Evolutionary conservation across 2,888 invertebrate species (phyloP).

Genomic region (Schizaphis graminum): DNA sequence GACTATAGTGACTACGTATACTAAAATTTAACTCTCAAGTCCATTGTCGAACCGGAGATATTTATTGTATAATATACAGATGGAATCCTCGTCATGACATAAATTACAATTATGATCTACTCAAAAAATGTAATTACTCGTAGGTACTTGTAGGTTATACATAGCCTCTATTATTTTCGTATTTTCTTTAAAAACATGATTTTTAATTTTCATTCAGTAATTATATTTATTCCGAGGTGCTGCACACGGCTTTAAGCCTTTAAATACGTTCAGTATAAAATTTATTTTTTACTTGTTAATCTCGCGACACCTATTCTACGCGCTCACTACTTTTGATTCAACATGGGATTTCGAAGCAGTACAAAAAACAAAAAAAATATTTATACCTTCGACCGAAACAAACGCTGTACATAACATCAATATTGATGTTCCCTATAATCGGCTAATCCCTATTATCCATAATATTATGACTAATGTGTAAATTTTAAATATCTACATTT

Average conservation of each 20-base stretch:
- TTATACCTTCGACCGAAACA: no score
- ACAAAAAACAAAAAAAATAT: background rate
- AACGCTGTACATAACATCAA: no score
- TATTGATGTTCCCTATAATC: no score
- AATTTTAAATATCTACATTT: no score
- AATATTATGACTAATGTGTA: no score
- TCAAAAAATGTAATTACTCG: background rate
- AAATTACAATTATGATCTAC: background rate
- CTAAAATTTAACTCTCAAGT: conserved; percentile 17
- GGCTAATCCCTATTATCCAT: no score
- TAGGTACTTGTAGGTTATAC: background rate
- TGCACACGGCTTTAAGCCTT: background rate
- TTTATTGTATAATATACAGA: background rate
- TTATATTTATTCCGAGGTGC: background rate
- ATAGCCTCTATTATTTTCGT: background rate
- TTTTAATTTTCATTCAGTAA: background rate
- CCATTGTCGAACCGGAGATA: background rate
- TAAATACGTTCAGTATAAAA: background rate
- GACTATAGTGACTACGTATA: background rate
- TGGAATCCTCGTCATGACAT: background rate
- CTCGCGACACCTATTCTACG: background rate
- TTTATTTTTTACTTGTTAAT: background rate
- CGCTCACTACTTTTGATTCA: background rate
- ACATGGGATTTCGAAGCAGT: background rate
- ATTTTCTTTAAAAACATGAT: background rate